Evolutionary conservation across 2,113 vertebrate species (phyloP), one percentile per base, ranked within the genome.

Genomic region (Oreotrochilus melanogaster): DNA sequence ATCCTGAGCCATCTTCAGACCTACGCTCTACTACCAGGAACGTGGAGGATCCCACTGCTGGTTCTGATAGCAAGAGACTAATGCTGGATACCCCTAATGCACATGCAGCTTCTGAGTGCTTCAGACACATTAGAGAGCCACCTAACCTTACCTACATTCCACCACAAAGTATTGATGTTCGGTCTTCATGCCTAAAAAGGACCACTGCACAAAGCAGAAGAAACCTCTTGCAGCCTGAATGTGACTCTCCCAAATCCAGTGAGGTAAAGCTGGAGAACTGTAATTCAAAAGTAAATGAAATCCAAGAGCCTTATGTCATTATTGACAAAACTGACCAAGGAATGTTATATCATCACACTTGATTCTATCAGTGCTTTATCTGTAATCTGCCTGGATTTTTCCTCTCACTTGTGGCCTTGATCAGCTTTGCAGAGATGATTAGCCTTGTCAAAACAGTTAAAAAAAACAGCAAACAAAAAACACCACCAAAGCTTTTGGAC

Each of bases 61-160:
- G 4, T 64, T 83, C 78, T 21, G 80, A 82, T 5, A 82, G 69
- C 15, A 74, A 25, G 76, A 97, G 84, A 39, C 58, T 51, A 15
- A 21, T 75, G 16, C 14, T 35, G 48, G 88, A 43, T 30, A 16
- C 62, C 50, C 23, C 84, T 18, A 33, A 31, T 18, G 33, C 70
- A 74, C 85, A 60, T 7, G 8, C 13, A 16, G 48, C 56, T 33
- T 28, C n/a, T 0, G 86, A 89, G 48, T 35, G 66, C 67, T 91
- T 89, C 64, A 91, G 88, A 45, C 78, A 88, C 10, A 4, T 97
- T 7, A 74, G 89, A 80, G 97, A 98, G 91, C 97, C 97, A 16
- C 98, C 98, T 23, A 95, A 95, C 64, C 96, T 95, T 35, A 96
- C 95, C 53, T 98, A 97, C 61, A 86, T 98, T 64, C 95, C 97